Conservation (phyloP, 2,797 vertebrate species). For the Menidia menidia region DNA sequence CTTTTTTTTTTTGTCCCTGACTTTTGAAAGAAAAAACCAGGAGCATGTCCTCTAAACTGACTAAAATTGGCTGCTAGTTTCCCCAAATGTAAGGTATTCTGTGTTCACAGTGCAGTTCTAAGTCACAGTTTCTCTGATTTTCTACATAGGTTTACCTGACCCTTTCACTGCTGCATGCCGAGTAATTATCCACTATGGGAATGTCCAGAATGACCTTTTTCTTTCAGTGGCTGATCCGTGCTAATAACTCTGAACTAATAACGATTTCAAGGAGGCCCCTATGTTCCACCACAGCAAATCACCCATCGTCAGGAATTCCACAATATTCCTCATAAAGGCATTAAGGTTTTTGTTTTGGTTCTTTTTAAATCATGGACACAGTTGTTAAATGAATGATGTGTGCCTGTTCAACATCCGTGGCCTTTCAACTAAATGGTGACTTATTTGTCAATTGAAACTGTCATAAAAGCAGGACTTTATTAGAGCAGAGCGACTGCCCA, state of each 20-base stretch:
- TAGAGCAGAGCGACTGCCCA: too few species aligned
- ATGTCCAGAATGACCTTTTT: constrained; percentile 20
- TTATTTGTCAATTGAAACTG: too few species aligned
- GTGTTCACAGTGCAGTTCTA: not conserved
- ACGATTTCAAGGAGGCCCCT: constrained; percentile 3
- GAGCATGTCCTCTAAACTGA: not conserved
- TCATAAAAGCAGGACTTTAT: too few species aligned
- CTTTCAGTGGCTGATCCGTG: constrained; percentile 20
- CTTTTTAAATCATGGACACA: not conserved
- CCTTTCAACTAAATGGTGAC: too few species aligned
- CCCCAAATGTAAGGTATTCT: not conserved
- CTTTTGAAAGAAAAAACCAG: not conserved
- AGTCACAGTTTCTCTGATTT: constrained; percentile 9
- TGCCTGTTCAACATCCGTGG: too few species aligned
- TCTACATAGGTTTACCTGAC: constrained; percentile 1
- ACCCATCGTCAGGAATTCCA: not conserved
- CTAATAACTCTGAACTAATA: constrained; percentile 2
- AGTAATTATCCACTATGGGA: not conserved
- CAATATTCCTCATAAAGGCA: not conserved
- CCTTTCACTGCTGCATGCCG: constrained; percentile 18
- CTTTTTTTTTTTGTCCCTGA: not conserved
- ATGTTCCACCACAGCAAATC: not conserved
- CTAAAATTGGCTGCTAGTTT: not conserved
- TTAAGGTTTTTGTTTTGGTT: not conserved
- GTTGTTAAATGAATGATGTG: too few species aligned